Evolutionary conservation across 1,140 invertebrate genomes (phyloP).

Genomic region (Paralvinella palmiformis): DNA sequence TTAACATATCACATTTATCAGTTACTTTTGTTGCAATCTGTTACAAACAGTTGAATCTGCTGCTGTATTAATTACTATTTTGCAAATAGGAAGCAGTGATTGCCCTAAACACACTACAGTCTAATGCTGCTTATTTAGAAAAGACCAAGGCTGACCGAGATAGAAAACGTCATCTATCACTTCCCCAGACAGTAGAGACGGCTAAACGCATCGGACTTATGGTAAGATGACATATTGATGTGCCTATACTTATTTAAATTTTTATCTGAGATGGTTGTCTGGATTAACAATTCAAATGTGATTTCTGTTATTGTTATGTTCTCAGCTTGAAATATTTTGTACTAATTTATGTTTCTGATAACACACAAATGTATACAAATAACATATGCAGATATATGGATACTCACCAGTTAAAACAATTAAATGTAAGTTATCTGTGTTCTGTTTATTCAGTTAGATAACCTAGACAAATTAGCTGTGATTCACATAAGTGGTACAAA

Average conservation of each 20-base stretch:
- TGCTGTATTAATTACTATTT: no score
- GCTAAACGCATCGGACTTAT: slow-evolving; percentile 60
- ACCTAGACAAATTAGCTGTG: slow-evolving; percentile 61
- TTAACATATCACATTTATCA: no score
- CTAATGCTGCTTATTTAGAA: slow-evolving; percentile 59
- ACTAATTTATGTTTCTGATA: background rate
- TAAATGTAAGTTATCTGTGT: slow-evolving; percentile 4
- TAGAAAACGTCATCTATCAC: slow-evolving; percentile 43
- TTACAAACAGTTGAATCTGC: no score
- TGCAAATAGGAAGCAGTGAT: slow-evolving; percentile 66
- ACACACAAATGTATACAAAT: background rate
- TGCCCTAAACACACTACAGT: slow-evolving; percentile 64
- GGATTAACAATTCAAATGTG: background rate
- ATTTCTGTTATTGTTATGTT: background rate
- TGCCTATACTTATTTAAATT: background rate
- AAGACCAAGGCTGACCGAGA: slow-evolving; percentile 51
- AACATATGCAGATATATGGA: background rate
- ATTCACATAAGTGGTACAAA: slow-evolving; percentile 96
- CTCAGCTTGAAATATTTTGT: background rate
- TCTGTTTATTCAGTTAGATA: slow-evolving; percentile 36
- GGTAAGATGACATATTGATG: slow-evolving; percentile 22
- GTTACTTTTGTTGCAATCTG: no score
- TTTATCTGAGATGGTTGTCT: background rate
- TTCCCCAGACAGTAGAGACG: slow-evolving; percentile 51
- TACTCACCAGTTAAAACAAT: background rate